Evolutionary conservation across 35 echinoderm and acorn worm species (phyloP).

Genomic region (Acanthaster planci): DNA sequence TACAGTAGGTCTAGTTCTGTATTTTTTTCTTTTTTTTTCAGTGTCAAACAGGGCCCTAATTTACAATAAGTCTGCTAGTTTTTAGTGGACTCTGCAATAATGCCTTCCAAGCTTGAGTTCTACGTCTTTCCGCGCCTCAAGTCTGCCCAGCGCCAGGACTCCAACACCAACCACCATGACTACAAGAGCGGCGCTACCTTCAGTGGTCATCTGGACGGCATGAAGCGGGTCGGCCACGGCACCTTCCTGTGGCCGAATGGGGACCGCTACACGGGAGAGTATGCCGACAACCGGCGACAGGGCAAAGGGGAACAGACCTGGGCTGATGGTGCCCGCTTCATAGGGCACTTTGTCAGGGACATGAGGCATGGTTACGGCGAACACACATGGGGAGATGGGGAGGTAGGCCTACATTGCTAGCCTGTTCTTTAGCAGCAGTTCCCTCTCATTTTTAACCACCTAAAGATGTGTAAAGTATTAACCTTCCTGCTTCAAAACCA

Average conservation of each 20-base stretch:
- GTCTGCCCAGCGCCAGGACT: conserved; percentile 70
- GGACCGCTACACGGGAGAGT: conserved; percentile 80
- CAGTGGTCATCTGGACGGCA: conserved; percentile 61
- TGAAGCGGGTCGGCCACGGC: conserved; percentile 68
- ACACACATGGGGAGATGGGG: conserved; percentile 85
- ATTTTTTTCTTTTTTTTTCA: no score
- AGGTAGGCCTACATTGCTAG: conserved; percentile 63
- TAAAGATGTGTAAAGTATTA: no score
- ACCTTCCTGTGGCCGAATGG: conserved; percentile 91
- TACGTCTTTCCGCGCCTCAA: conserved; percentile 83
- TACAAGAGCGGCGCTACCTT: conserved; percentile 89
- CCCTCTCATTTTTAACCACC: no score
- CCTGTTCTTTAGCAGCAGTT: no score
- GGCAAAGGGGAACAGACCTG: conserved; percentile 88
- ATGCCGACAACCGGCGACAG: conserved; percentile 74
- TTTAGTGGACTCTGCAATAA: not conserved
- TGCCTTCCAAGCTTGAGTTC: conserved; percentile 87
- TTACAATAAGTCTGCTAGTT: no score
- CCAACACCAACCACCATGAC: conserved; percentile 53
- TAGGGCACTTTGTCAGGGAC: conserved; percentile 76
- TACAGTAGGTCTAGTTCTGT: no score
- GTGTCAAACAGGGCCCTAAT: no score
- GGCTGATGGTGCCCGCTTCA: conserved; percentile 84
- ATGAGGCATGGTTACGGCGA: conserved; percentile 89
- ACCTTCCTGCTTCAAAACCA: no score